Evolutionary conservation across 2,888 invertebrate species (phyloP), one percentile per base, ranked within the genome.

Genomic region (Sturmia bella): DNA sequence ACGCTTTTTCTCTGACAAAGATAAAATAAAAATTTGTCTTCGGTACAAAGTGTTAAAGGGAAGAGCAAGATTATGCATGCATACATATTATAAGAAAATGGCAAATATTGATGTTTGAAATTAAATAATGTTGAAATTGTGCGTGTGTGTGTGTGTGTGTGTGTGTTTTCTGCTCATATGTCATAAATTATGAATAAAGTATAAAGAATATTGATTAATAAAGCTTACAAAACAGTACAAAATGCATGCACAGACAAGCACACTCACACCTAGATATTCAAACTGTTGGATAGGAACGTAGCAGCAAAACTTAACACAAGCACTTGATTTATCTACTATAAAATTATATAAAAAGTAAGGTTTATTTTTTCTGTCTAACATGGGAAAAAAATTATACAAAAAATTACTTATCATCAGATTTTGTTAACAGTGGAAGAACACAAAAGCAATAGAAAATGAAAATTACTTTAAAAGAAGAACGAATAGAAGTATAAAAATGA

Each of bases 401-500:
- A 63, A 73, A 45, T 45, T 77, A 74, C 63, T 64, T 48, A 82
- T 82, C 77, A 78, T 74, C 78, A 75, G 21, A 74, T 69, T 70
- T 70, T 57, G 64, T 66, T 70, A 70, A 78, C 64, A 32, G 24
- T 17, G 59, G 13, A 64, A 56, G 7, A 37, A 39, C 43, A 59
- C 59, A 54, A 64, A 73, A 37, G 32, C 11, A 32, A 32, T 7
- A 32, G 32, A 1, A 57, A 59, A 78, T 43, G 13, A 21, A 61
- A 61, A 69, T 69, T 24, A 63, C 50, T 43, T n/a, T 21, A 59
- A 59, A 59, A 32, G 7, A 39, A 21, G 15, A 57, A 17, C 24
- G 41, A 50, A 72, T 19, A 69, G 48, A 61, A 45, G 13, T 43
- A 63, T 21, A 43, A 72, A 80, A 88, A 86, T 86, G 87, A 85